phyloP scores from a whole-genome alignment of 2,888 invertebrate species.

The Drosophila dives region DNA sequence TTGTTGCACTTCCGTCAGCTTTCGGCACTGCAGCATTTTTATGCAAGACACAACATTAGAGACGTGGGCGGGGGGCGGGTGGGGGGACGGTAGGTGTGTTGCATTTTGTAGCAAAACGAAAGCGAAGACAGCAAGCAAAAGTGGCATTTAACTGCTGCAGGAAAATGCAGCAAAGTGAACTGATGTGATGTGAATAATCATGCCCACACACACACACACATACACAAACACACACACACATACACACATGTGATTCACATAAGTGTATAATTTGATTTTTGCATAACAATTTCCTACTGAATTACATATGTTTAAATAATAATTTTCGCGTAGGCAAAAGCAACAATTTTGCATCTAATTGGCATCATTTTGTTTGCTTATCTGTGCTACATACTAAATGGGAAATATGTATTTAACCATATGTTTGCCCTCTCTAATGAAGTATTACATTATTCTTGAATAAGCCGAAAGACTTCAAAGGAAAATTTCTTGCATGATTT shows the following conservation, averaged over 20 bases:
- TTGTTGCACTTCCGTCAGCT: conserved; percentile 61
- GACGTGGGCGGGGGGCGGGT: conserved; percentile 4
- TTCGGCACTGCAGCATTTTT: conserved; percentile 34
- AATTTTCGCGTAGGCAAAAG: conserved; percentile 18
- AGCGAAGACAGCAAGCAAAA: conserved; percentile 55
- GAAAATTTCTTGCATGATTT: background rate
- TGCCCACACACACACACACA: conserved; percentile 13
- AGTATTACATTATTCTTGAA: background rate
- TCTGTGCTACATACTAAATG: conserved; percentile 1
- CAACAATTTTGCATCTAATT: conserved; percentile 34
- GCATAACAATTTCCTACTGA: conserved; percentile 41
- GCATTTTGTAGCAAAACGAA: conserved; percentile 34
- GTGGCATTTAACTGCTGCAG: conserved; percentile 36
- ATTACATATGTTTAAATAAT: conserved; percentile 25
- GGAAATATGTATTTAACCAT: background rate
- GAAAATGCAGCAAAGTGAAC: conserved; percentile 7
- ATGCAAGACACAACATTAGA: conserved; percentile 40
- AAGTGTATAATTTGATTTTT: conserved; percentile 29
- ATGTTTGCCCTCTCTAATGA: background rate
- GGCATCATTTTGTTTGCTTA: conserved; percentile 6
- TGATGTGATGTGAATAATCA: conserved; percentile 34
- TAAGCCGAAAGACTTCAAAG: background rate
- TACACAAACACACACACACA: background rate
- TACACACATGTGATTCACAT: conserved; percentile 32
- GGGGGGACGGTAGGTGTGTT: conserved; percentile 35